Base-by-base conservation (phyloP, 2,888 invertebrate genomes). In the Xanthorhoe spadicearia region DNA sequence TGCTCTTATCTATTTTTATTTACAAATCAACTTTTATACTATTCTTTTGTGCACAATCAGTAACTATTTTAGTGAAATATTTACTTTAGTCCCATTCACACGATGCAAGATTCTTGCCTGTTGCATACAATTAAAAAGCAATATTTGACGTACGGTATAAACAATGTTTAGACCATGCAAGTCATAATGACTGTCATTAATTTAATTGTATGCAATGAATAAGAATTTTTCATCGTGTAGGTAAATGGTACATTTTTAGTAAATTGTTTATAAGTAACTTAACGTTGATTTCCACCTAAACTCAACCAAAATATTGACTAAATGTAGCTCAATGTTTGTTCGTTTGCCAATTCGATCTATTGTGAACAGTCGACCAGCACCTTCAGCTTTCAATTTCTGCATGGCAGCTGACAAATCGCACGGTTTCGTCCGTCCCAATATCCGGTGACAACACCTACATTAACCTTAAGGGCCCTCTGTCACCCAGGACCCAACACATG, bases 391-490 rank as follows among this genome's bases (percentile, higher is more conserved):
- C 88, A 86, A 88, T 89, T 68, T 87, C 82, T 80, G 76, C 73
- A 73, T 83, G 87, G 84, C 88, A 84, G 81, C 83, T 87, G 86
- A 90, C 87, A 90, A 90, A 90, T 88, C 83, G 83, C 83, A 83
- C 81, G 86, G 85, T 82, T 85, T 82, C 80, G 84, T 79, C 76
- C 84, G 83, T 83, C 83, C 86, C 89, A 88, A 91, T 90, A 90
- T 87, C 84, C 86, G 86, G 85, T 89, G 90, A 89, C 90, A 89
- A 87, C 84, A 88, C 89, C 88, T 85, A 88, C 86, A 90, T 90
- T 90, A 91, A 89, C 90, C 88, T 85, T 82, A 85, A 91, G 90
- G 83, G 83, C 81, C 82, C 90, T 91, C 87, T 86, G 88, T 90
- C 90, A 88, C 85, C 85, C 85, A 54, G 58, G 48, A 79, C 83